Base-by-base conservation (phyloP, 2,888 invertebrate species). In the Carpatolechia fugitivella region DNA sequence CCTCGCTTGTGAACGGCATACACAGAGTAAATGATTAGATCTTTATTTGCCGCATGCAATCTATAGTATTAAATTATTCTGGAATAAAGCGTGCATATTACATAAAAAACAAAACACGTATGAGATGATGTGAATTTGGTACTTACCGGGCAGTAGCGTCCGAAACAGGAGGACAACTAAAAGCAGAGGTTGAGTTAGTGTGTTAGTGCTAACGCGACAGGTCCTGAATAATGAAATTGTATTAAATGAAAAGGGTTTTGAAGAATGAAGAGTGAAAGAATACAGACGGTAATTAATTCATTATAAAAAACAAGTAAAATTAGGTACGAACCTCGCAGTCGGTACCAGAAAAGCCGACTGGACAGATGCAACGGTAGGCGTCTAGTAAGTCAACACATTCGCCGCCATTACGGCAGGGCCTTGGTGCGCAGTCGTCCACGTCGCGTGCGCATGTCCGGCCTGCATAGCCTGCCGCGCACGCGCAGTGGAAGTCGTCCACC, bases 401-500 rank as follows among this genome's bases (percentile, higher is more conserved):
- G 69, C 97, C 98, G 49, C 97, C 97, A 83, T 98, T 95, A 72
- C 94, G 93, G 83, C 98, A 98, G 1, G 98, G 97, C 60, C 93
- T 94, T 63, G 95, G 93, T 63, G 93, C 94, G 86, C 98, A 98
- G 80, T 97, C 97, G 85, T 97, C 94, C 63, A 97, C 94, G 85
- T 97, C 96, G 38, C 93, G 94, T 74, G 95, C 95, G 83, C 97
- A 98, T 70, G 96, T 93, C 65, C 94, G 93, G 60, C 95, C 95
- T 85, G 89, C 74, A 82, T 93, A 98, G 48, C 98, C 98, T 2
- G 95, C 92, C 60, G 94, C 93, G 86, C 98, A 98, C 60, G 96
- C 95, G 85, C 98, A 98, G 76, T 96, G 96, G 86, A 96, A 98
- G 85, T 96, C 96, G 79, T 96, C 95, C 70, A 97, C 96, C 60